These are phyloP conservation scores for Poecilia wingei DNA, from an alignment of 2,797 vertebrate genomes.

Conservation along the genomic window DNA sequence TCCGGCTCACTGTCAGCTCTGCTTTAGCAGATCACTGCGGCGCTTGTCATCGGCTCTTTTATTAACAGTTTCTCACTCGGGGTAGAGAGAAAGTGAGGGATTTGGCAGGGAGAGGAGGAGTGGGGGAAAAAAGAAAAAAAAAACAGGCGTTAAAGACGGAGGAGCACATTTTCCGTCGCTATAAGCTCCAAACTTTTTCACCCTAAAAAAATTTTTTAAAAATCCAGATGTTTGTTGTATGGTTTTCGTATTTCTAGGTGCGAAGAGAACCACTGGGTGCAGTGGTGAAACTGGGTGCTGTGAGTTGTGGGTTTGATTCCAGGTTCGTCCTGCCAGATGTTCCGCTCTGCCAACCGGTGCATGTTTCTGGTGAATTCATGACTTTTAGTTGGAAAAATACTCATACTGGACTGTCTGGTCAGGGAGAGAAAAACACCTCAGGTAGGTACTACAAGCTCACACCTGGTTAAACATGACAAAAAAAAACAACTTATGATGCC, in stretches of 20 bases:
- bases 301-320: background rate
- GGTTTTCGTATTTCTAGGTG: background rate
- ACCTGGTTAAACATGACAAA: background rate
- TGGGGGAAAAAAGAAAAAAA: background rate
- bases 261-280: background rate
- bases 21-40: constrained; percentile 64
- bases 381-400: background rate
- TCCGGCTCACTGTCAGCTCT: constrained; percentile 34
- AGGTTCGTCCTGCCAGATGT: background rate
- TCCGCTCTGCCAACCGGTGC: background rate
- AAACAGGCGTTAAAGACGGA: constrained; percentile 34
- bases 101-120: background rate
- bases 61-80: constrained; percentile 62
- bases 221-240: too few species aligned
- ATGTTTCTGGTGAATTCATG: background rate
- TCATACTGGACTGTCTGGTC: background rate
- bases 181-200: background rate
- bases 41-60: constrained; percentile 70
- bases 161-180: constrained; percentile 4
- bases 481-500: background rate
- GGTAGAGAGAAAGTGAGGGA: constrained; percentile 27
- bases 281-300: background rate
- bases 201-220: too few species aligned
- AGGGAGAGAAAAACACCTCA: background rate
- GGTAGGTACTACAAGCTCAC: background rate